A percentile compares a stretch with the other conserved stretches of the same genome.
Evolutionary conservation across 37 sponge, comb jelly and placozoan genomes (phyloP).

Genomic region (Theonella swinhoei): DNA sequence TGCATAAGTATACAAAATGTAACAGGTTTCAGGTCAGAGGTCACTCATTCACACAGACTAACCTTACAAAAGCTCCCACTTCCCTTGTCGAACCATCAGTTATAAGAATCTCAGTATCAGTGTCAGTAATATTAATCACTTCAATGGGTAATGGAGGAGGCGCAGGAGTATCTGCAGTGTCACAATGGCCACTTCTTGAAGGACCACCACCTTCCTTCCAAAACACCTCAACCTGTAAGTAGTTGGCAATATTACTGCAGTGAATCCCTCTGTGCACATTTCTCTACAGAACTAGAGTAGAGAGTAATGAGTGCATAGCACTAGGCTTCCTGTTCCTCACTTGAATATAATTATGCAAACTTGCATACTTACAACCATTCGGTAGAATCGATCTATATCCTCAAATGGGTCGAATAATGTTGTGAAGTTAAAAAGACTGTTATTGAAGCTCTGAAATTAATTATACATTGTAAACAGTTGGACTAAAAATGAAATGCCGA

Average conservation of each 20-base stretch:
- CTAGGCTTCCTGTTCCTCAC: neutral
- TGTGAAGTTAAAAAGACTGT: neutral
- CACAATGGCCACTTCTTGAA: neutral
- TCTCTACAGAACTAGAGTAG: neutral
- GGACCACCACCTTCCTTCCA: neutral
- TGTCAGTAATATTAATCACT: neutral
- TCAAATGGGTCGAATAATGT: neutral
- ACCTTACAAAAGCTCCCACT: neutral
- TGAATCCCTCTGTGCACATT: no score
- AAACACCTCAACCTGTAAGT: neutral
- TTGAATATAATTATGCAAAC: no score
- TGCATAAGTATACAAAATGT: neutral
- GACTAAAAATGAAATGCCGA: neutral
- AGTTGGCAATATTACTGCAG: no score
- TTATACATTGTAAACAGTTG: neutral
- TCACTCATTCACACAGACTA: neutral
- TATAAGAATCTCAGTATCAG: neutral
- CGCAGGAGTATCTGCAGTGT: neutral
- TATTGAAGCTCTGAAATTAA: neutral
- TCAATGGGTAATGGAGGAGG: neutral
- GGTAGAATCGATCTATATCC: neutral
- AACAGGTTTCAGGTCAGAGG: neutral
- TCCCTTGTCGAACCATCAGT: neutral
- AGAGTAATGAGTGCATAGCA: neutral
- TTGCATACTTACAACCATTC: neutral